A percentile compares a stretch with the other conserved stretches of the same genome.
Conservation (phyloP, 2,797 vertebrate genomes). For the Dipus sagitta region DNA sequence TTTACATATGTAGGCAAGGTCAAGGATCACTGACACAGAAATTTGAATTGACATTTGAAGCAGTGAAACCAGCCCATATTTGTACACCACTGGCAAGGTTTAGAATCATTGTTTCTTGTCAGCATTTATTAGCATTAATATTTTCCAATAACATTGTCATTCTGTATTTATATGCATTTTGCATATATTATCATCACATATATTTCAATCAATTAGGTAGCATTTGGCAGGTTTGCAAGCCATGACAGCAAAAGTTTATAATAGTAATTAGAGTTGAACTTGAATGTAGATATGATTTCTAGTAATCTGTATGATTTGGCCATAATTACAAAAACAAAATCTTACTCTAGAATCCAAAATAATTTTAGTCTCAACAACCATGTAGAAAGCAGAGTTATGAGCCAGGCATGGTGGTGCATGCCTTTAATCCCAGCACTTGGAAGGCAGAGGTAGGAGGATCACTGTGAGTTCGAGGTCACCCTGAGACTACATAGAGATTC, state of each 20-base stretch:
- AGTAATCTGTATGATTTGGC: background rate
- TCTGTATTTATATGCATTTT: background rate
- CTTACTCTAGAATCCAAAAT: background rate
- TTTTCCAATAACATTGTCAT: background rate
- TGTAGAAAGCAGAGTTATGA: background rate
- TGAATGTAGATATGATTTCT: background rate
- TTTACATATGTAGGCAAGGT: background rate
- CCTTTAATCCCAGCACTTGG: too few species aligned
- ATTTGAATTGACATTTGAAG: background rate
- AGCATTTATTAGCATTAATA: background rate
- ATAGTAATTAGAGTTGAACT: background rate
- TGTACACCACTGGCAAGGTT: background rate
- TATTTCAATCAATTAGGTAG: background rate
- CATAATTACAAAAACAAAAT: background rate
- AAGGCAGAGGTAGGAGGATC: too few species aligned
- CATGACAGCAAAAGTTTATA: background rate
- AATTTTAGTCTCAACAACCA: background rate
- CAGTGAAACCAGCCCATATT: background rate
- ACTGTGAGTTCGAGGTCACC: too few species aligned
- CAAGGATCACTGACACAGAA: slow-evolving; percentile 8
- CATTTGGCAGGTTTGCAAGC: background rate
- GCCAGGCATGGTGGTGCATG: too few species aligned
- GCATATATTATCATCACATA: background rate
- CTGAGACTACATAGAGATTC: too few species aligned
- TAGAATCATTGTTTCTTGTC: background rate